Conservation (phyloP, 2,797 vertebrate species). For the Pseudochaenichthys georgianus region DNA sequence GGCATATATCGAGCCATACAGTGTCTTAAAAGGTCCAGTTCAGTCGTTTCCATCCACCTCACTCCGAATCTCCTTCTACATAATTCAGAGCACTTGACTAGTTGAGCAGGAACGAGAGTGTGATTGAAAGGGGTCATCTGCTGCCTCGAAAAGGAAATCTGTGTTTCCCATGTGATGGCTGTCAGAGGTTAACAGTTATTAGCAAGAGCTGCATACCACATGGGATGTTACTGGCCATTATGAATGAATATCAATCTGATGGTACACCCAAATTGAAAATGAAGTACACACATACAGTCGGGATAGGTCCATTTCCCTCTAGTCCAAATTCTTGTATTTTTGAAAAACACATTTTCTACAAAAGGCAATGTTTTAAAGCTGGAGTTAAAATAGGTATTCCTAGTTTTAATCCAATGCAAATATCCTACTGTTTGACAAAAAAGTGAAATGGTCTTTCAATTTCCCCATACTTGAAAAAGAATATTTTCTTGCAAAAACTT, state of each 20-base stretch:
- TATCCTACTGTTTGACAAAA: no score
- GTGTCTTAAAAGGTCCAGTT: constrained; percentile 44
- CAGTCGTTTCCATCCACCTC: constrained; percentile 34
- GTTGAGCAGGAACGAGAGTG: constrained; percentile 37
- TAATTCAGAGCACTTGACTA: constrained; percentile 54
- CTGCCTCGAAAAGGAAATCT: constrained; percentile 36
- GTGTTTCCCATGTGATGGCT: constrained; percentile 35
- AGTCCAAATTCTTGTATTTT: no score
- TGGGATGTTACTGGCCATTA: constrained; percentile 30
- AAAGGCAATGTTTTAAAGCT: no score
- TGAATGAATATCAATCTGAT: constrained; percentile 38
- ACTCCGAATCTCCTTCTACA: constrained; percentile 47
- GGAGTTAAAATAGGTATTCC: no score
- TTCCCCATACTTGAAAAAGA: no score
- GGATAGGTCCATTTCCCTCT: neutral
- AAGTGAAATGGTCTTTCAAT: no score
- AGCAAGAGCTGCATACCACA: constrained; percentile 22
- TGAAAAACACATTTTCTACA: neutral
- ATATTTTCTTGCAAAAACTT: no score
- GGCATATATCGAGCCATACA: constrained; percentile 25
- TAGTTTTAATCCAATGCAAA: no score
- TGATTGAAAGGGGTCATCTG: constrained; percentile 59
- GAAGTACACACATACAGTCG: neutral
- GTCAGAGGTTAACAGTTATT: constrained; percentile 47
- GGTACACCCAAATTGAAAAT: constrained; percentile 27